phyloP scores from a whole-genome alignment of 2,113 vertebrate genomes.

The Rostratula benghalensis region DNA sequence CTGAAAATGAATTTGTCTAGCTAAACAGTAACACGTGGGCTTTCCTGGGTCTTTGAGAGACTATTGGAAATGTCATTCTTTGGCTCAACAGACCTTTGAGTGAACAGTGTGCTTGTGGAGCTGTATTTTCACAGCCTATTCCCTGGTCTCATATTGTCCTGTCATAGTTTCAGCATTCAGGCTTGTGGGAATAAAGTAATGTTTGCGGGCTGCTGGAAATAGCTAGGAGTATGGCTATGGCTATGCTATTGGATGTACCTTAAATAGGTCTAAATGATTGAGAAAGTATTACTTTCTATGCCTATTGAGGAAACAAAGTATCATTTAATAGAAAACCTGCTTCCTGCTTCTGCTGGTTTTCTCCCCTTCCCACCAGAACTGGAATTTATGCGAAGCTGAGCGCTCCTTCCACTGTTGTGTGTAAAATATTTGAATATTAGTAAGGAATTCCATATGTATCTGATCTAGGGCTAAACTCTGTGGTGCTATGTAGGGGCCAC shows the following conservation, averaged over 20 bases:
- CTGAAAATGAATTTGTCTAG: neutral
- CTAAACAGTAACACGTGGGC: neutral
- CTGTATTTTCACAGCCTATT: neutral
- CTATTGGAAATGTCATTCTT: neutral
- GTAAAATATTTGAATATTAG: neutral
- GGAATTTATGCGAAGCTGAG: neutral
- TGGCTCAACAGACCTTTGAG: neutral
- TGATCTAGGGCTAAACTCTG: neutral
- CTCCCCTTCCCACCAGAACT: neutral
- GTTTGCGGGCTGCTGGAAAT: neutral
- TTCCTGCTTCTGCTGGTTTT: neutral
- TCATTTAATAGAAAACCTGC: neutral
- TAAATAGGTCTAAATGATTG: neutral
- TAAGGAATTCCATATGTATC: neutral
- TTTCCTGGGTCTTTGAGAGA: neutral
- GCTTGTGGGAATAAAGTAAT: neutral
- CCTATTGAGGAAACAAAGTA: neutral
- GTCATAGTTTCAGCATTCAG: neutral
- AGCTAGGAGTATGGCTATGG: neutral
- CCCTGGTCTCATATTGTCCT: neutral
- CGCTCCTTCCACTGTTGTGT: neutral
- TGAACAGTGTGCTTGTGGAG: neutral
- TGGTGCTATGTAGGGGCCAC: neutral
- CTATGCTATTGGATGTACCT: neutral
- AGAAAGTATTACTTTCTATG: neutral